Conservation (phyloP, 2,888 invertebrate genomes). For the Cistogaster globosa region DNA sequence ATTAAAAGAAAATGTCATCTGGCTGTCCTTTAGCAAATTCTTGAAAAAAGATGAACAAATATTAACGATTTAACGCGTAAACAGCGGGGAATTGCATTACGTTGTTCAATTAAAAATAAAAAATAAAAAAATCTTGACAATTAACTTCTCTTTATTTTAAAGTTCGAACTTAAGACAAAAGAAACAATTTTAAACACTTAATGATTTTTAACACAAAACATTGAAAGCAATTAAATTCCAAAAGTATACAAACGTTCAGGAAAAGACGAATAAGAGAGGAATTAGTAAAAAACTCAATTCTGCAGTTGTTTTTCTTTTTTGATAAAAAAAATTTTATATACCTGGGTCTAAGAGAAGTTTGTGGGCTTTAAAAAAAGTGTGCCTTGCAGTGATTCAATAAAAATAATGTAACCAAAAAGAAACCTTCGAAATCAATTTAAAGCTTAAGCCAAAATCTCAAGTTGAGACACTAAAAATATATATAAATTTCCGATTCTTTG, state of each 20-base stretch:
- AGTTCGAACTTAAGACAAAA: slow-evolving; percentile 9
- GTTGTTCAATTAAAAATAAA: slow-evolving; percentile 9
- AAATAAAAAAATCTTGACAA: background rate
- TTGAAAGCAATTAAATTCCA: background rate
- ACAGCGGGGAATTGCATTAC: slow-evolving; percentile 18
- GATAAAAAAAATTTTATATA: too few species aligned
- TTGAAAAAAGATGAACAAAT: slow-evolving; percentile 23
- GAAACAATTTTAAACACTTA: background rate
- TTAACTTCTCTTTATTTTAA: slow-evolving; percentile 13
- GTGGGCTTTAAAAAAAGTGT: too few species aligned
- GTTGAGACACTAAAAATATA: too few species aligned
- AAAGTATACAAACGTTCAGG: background rate
- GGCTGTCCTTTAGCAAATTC: slow-evolving; percentile 11
- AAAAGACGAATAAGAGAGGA: too few species aligned
- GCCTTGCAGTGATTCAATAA: too few species aligned
- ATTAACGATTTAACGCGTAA: slow-evolving; percentile 22
- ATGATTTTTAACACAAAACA: background rate
- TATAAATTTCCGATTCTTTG: too few species aligned
- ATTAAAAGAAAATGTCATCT: slow-evolving; percentile 52
- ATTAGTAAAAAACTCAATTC: too few species aligned
- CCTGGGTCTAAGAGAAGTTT: too few species aligned
- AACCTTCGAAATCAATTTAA: too few species aligned
- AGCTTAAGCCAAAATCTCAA: too few species aligned
- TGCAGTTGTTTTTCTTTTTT: too few species aligned
- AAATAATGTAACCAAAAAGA: too few species aligned